Evolutionary conservation across 2,113 vertebrate species (phyloP).

Genomic region (Caracal caracal): DNA sequence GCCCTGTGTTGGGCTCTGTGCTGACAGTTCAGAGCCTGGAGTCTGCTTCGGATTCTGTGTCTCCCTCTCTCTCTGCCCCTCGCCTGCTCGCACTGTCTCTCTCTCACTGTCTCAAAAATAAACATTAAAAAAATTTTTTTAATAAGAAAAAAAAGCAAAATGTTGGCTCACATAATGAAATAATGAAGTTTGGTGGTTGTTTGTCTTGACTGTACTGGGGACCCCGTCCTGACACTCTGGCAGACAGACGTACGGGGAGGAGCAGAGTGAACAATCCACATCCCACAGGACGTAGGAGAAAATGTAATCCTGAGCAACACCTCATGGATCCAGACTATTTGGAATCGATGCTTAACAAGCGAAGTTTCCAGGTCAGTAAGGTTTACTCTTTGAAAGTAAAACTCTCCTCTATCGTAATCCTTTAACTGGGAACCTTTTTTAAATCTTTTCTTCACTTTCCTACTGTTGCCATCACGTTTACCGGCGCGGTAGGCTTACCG

Average conservation of each 20-base stretch:
- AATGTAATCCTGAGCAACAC: not conserved
- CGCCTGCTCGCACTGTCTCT: too few relatives aligned
- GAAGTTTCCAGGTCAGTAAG: not conserved
- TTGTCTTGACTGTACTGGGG: not conserved
- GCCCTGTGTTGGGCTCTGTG: too few relatives aligned
- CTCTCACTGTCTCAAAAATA: too few relatives aligned
- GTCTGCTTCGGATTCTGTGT: too few relatives aligned
- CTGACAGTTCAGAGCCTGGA: too few relatives aligned
- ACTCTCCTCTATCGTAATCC: not conserved
- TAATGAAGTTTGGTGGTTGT: too few relatives aligned
- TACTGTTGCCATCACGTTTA: rapidly evolving
- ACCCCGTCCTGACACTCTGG: not conserved
- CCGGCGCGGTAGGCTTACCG: rapidly evolving
- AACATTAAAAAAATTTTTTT: too few relatives aligned
- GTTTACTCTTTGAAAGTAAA: not conserved
- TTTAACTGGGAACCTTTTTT: not conserved
- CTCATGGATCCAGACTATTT: not conserved
- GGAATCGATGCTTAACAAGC: not conserved
- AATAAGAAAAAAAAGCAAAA: not conserved
- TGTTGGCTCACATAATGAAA: not conserved
- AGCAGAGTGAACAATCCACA: not conserved
- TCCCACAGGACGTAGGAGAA: not conserved
- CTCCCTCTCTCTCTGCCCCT: too few relatives aligned
- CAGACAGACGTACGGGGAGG: not conserved
- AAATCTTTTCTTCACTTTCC: not conserved